A percentile compares a stretch with the other conserved stretches of the same genome.
Conservation (phyloP, 2,113 vertebrate species). For the Salminus brasiliensis region DNA sequence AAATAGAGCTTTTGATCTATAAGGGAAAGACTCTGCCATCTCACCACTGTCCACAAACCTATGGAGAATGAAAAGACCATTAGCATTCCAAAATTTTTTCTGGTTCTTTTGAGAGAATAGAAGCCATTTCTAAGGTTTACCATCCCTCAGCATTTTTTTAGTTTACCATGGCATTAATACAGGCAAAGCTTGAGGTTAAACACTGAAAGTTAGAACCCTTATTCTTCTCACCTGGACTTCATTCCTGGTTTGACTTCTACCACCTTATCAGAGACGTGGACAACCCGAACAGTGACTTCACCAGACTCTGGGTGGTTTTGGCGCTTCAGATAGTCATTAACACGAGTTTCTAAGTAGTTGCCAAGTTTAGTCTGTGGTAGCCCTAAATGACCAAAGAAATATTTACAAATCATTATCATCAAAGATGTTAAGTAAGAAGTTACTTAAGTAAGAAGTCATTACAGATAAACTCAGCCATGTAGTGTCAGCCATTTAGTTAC, state of each 20-base stretch:
- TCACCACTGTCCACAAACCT: constrained; percentile 98
- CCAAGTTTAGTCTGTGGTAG: constrained; percentile 93
- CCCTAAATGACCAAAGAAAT: constrained; percentile 70
- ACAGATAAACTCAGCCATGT: background rate
- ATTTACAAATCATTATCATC: background rate
- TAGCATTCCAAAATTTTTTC: no score
- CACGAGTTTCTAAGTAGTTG: constrained; percentile 86
- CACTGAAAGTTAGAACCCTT: background rate
- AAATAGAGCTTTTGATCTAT: constrained; percentile 97
- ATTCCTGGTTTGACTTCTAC: constrained; percentile 98
- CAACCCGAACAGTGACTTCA: constrained; percentile 92
- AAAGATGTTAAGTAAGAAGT: background rate
- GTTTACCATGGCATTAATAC: no score
- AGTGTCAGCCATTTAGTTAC: background rate
- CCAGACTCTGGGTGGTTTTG: constrained; percentile 90
- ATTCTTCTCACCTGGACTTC: constrained; percentile 88
- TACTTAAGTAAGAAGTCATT: no score
- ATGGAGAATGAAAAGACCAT: constrained; percentile 1
- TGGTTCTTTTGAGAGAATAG: no score
- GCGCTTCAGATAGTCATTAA: constrained; percentile 92
- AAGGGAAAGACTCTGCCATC: constrained; percentile 97
- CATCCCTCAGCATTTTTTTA: no score
- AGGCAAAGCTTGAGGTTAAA: no score
- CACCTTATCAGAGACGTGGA: constrained; percentile 97
- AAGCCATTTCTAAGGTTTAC: no score